phyloP scores from a whole-genome alignment of 2,113 vertebrate species.

The Misgurnus anguillicaudatus region DNA sequence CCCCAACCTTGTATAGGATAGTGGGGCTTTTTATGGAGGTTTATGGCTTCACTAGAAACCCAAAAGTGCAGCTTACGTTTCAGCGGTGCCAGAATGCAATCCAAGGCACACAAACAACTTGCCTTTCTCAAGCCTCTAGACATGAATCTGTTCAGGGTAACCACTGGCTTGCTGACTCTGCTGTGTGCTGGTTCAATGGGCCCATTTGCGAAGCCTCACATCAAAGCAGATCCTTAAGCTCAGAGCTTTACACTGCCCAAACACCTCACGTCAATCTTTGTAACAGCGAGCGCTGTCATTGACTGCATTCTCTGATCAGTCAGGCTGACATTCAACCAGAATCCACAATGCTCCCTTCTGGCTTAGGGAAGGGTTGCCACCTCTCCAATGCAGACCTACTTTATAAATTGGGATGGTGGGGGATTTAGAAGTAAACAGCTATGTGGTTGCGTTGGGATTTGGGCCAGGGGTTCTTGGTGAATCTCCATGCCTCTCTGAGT shows the following conservation, averaged over 20 bases:
- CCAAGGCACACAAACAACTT: conserved; percentile 29
- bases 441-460: conserved; percentile 4
- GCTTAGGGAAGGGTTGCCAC: conserved; percentile 2
- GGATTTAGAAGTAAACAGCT: not conserved
- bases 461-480: conserved; percentile 21
- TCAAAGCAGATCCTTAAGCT: conserved; percentile 4
- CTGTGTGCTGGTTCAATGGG: conserved; percentile 18
- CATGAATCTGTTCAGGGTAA: conserved; percentile 38
- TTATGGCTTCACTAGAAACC: conserved; percentile 23
- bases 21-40: conserved; percentile 28
- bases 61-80: conserved; percentile 40
- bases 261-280: conserved; percentile 18
- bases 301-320: conserved; percentile 2
- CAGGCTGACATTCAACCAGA: conserved; percentile 2
- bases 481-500: conserved; percentile 26
- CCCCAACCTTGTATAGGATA: conserved; percentile 15
- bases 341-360: not conserved
- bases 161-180: conserved; percentile 46
- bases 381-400: not conserved
- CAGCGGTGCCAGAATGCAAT: conserved; percentile 20
- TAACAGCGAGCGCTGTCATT: not conserved
- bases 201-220: conserved; percentile 2
- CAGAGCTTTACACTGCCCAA: not conserved
- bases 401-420: too few relatives aligned
- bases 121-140: conserved; percentile 13